Percentiles rank a stretch among this genome's conserved stretches.
These are phyloP conservation scores for Cnemophilus loriae DNA, from an alignment of 2,113 vertebrate genomes.

Conservation along the genomic window DNA sequence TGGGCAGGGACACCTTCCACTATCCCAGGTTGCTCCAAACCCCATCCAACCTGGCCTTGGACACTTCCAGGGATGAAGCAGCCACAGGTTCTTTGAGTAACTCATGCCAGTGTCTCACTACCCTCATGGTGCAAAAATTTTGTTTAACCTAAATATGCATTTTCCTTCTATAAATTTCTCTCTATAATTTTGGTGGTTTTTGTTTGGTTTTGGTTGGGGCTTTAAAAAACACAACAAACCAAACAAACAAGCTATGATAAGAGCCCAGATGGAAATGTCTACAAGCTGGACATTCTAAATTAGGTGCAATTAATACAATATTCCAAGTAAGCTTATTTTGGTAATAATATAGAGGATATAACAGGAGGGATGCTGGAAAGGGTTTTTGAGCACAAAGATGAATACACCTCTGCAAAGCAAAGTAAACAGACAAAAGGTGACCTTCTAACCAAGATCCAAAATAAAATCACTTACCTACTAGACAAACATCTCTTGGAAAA, in stretches of 20 bases:
- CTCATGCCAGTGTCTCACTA: neutral
- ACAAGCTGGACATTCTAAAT: neutral
- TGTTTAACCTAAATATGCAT: neutral
- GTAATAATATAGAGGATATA: neutral
- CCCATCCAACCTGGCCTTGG: rapidly evolving
- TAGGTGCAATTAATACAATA: neutral
- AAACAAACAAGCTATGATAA: neutral
- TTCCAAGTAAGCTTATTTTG: neutral
- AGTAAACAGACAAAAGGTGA: neutral
- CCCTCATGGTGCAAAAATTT: rapidly evolving
- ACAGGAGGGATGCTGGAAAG: neutral
- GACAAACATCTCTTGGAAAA: neutral
- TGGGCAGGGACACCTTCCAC: neutral
- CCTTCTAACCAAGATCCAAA: neutral
- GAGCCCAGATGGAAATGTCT: neutral
- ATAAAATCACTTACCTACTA: neutral
- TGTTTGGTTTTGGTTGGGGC: neutral
- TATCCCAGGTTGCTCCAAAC: neutral
- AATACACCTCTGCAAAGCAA: neutral
- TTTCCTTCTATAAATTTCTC: neutral
- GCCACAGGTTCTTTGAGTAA: neutral
- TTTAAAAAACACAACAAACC: neutral
- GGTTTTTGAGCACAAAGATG: neutral
- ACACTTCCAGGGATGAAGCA: neutral
- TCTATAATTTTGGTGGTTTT: neutral